These are phyloP conservation scores for Zaprionus bogoriensis DNA, from an alignment of 2,888 invertebrate genomes.

Conservation along the genomic window DNA sequence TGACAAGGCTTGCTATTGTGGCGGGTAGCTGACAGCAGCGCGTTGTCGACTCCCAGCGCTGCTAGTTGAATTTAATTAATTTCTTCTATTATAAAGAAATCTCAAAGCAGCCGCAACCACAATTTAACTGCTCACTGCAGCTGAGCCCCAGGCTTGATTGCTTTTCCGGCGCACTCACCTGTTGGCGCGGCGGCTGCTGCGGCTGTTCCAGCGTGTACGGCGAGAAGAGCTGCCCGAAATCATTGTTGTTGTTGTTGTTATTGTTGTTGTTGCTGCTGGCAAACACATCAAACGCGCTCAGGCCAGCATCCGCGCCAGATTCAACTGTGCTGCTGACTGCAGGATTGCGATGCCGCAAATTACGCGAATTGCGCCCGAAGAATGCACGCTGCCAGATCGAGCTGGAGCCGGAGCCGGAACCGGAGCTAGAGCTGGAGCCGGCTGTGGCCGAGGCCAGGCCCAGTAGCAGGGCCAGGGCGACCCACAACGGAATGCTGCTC, in stretches of 20 bases:
- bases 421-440: slow-evolving; percentile 84
- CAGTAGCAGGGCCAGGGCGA: slow-evolving; percentile 50
- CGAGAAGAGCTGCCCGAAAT: slow-evolving; percentile 47
- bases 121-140: background rate
- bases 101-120: background rate
- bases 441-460: slow-evolving; percentile 73
- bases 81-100: background rate
- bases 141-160: slow-evolving; percentile 5
- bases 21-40: too few relatives aligned
- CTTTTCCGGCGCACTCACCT: slow-evolving; percentile 61
- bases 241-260: slow-evolving; percentile 42
- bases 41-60: too few relatives aligned
- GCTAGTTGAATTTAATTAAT: background rate
- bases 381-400: slow-evolving; percentile 88
- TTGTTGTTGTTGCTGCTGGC: slow-evolving; percentile 28
- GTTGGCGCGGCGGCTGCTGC: slow-evolving; percentile 45
- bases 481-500: slow-evolving; percentile 74
- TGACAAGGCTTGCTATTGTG: too few relatives aligned
- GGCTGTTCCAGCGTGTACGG: slow-evolving; percentile 32
- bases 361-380: slow-evolving; percentile 92
- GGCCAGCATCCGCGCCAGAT: slow-evolving; percentile 10
- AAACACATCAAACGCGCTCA: slow-evolving; percentile 22
- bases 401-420: slow-evolving; percentile 84
- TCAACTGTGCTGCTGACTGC: slow-evolving; percentile 3
- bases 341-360: slow-evolving; percentile 55